Evolutionary conservation across 2,888 invertebrate genomes (phyloP), one percentile per base, ranked within the genome.

Genomic region (Alloplasta piceator): DNA sequence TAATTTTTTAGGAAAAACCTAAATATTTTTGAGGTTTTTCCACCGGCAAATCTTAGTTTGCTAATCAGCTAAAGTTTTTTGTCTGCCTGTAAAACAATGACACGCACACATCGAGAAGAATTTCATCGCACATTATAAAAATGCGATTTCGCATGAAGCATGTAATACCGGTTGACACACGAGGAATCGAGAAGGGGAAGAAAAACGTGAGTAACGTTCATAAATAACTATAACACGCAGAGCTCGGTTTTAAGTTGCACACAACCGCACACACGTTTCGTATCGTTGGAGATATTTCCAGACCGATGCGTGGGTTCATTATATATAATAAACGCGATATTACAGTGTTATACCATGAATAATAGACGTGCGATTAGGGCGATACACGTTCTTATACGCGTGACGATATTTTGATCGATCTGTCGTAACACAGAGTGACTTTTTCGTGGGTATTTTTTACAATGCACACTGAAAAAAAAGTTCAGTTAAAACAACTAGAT

Each of bases 131-230:
- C 26, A 26, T 26, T 26, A 26, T 43, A 43, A 43, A 43, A 2
- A 43, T 43, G 43, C 43, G 43, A 10, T 43, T 43, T 43, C n/a
- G 7, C 52, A 61, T 6, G 41, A 60, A 61, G 58, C 48, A 39
- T 63, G 43, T 61, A 60, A 52, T 16, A 26, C 7, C 16, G 38
- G 38, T 36, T 58, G 55, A 12, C 41, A 56, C 56, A 56, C 56
- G 67, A 68, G 56, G n/a, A 72, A 60, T 58, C 26, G 26, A 1
- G 26, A 61, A 14, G 14, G 76, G 70, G 61, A 66, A 46, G 56
- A 80, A 26, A 26, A 70, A 64, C 73, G 70, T 77, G 80, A 80
- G 77, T 73, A 73, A 73, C 64, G 68, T 64, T 70, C 73, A 70
- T 77, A 80, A 77, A 73, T 73, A 64, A 74, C 78, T 60, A 39